phyloP scores from a whole-genome alignment of 2,113 vertebrate genomes.

The Salvelinus alpinus region DNA sequence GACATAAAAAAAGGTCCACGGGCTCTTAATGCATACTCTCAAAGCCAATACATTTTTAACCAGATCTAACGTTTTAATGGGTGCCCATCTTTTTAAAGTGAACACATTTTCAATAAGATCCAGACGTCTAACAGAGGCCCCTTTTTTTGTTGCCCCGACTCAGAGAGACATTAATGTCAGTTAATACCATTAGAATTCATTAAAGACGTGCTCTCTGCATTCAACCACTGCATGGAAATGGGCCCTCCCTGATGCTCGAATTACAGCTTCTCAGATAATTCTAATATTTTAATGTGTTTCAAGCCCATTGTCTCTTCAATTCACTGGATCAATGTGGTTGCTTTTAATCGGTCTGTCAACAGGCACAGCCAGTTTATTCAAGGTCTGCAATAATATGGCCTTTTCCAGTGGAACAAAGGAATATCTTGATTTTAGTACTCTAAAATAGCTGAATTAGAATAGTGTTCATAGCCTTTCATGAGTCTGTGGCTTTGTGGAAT shows the following conservation, averaged over 20 bases:
- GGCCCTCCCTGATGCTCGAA: constrained; percentile 36
- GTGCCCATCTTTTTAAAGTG: not conserved
- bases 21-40: not conserved
- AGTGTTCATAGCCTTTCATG: constrained; percentile 21
- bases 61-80: not conserved
- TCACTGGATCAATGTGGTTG: constrained; percentile 29
- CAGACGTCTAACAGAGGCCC: constrained; percentile 15
- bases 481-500: not conserved
- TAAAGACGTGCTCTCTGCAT: constrained; percentile 32
- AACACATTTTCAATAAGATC: constrained; percentile 18
- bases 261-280: constrained; percentile 50
- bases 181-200: constrained; percentile 57
- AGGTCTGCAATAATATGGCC: constrained; percentile 32
- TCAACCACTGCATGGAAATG: constrained; percentile 34
- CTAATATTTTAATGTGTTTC: constrained; percentile 50
- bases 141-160: constrained; percentile 28
- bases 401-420: constrained; percentile 46
- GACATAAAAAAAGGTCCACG: not conserved
- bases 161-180: constrained; percentile 40
- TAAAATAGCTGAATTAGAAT: constrained; percentile 38
- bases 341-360: constrained; percentile 45
- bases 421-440: constrained; percentile 51
- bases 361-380: constrained; percentile 24
- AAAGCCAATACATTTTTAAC: constrained; percentile 18
- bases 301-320: constrained; percentile 42